These are phyloP conservation scores for Enoplosus armatus DNA, from an alignment of 2,797 vertebrate species.

Conservation along the genomic window DNA sequence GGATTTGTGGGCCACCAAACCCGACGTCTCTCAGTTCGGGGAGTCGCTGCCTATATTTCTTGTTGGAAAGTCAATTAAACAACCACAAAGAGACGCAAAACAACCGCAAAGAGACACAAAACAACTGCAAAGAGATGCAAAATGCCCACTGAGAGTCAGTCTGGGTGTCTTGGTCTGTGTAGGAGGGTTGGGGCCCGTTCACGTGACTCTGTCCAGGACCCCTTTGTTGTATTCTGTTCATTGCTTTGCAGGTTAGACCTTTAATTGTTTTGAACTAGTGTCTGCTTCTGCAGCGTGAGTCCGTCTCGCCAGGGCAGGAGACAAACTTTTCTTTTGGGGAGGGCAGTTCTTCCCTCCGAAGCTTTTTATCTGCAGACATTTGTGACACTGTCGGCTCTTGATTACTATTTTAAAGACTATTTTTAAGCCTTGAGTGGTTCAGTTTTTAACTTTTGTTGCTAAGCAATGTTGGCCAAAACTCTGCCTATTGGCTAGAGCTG, in stretches of 20 bases:
- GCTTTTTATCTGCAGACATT: constrained; percentile 46
- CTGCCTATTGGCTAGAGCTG: constrained; percentile 75
- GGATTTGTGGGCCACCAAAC: background rate
- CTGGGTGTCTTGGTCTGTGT: background rate
- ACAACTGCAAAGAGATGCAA: too few relatives aligned
- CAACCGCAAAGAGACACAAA: background rate
- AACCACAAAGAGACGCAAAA: background rate
- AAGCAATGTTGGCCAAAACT: constrained; percentile 82
- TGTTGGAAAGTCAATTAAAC: background rate
- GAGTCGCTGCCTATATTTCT: background rate
- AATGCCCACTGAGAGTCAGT: too few relatives aligned
- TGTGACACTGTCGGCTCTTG: constrained; percentile 56
- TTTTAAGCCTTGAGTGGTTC: constrained; percentile 70
- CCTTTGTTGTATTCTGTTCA: too few relatives aligned
- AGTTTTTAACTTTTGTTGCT: constrained; percentile 81
- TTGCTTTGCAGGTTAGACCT: background rate
- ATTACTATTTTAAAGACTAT: constrained; percentile 74
- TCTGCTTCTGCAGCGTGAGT: background rate
- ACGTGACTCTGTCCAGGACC: background rate
- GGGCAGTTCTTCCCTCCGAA: constrained; percentile 6
- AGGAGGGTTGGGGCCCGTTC: background rate
- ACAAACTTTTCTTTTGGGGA: constrained; percentile 18
- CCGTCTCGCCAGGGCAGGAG: background rate
- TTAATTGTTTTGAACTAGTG: background rate
- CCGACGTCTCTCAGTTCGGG: background rate